Evolutionary conservation across 2,888 invertebrate genomes (phyloP).

Genomic region (Sisyra nigra): DNA sequence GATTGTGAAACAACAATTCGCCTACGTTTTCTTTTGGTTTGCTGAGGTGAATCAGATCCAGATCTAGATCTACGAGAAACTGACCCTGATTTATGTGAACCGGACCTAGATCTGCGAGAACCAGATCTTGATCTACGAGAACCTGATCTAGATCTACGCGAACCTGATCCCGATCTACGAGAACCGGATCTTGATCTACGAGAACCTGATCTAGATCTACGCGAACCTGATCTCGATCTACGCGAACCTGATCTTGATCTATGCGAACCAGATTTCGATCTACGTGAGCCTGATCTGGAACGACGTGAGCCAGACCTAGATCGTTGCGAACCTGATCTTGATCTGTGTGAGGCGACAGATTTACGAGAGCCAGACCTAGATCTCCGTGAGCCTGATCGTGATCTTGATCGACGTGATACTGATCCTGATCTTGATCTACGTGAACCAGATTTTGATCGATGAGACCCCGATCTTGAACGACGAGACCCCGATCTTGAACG

Average conservation of each 20-base stretch:
- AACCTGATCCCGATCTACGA: conserved; percentile 15
- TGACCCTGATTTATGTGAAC: no score
- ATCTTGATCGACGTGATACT: conserved; percentile 15
- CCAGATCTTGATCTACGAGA: conserved; percentile 22
- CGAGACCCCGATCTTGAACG: conserved; percentile 20
- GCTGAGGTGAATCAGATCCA: no score
- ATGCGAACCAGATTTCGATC: conserved; percentile 12
- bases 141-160: conserved; percentile 16
- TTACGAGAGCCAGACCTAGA: conserved; percentile 19
- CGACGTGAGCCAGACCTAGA: conserved; percentile 17
- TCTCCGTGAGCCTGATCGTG: conserved; percentile 19
- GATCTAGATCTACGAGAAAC: no score
- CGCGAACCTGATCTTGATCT: conserved; percentile 14
- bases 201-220: conserved; percentile 14
- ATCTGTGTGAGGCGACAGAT: conserved; percentile 16
- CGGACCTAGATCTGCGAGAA: conserved; percentile 20
- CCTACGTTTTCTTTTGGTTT: neutral
- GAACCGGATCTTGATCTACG: no score
- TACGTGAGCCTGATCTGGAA: conserved; percentile 19
- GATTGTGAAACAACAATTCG: neutral
- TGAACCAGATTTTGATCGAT: conserved; percentile 19
- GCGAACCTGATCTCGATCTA: conserved; percentile 17
- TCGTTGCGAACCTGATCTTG: conserved; percentile 14
- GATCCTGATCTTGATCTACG: conserved; percentile 12
- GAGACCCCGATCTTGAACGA: conserved; percentile 17